Base-by-base conservation (phyloP, 2,888 invertebrate species). In the Acleris holmiana region DNA sequence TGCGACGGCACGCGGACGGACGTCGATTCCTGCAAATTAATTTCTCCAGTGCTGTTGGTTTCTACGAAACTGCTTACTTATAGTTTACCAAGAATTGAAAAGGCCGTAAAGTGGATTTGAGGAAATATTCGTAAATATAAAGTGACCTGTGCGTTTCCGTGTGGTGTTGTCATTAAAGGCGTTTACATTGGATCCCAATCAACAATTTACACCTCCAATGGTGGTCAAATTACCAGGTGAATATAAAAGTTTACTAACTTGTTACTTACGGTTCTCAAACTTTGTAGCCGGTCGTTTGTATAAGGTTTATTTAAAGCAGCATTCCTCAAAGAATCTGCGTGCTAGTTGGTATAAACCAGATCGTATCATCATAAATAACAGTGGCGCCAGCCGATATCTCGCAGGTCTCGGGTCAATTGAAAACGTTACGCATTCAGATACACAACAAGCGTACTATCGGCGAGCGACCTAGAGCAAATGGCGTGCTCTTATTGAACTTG, bases 141-240 rank as follows among this genome's bases (percentile, higher is more conserved):
- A 88, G 89, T 88, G 78, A 77, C 82, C 80, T 84, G 83, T 85
- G 91, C 86, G 89, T 91, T 91, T 89, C 84, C 84, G 90, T 91
- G 90, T 84, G 80, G 77, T 80, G 82, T 83, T 84, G 84, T 78
- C 77, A 78, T 66, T 72, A 68, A 87, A 88, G 83, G 78, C 89
- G 83, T 89, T 88, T 91, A 92, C 86, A 89, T 92, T 92, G 92
- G 92, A 92, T 92, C 91, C 92, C 90, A 89, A 91, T 77, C 83
- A 84, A 77, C 85, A 84, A 67, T 74, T 75, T 75, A 79, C 86
- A 86, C 91, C 92, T 89, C 88, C 87, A 88, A 92, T 92, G 92
- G 92, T 92, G 91, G 92, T 91, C 74, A 91, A 90, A 83, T 87
- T 92, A 84, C 91, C 92, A 90, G 92, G 92, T 92, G 70, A 90